phyloP scores from a whole-genome alignment of 2,113 vertebrate genomes.

The Dendrocopos noguchii region DNA sequence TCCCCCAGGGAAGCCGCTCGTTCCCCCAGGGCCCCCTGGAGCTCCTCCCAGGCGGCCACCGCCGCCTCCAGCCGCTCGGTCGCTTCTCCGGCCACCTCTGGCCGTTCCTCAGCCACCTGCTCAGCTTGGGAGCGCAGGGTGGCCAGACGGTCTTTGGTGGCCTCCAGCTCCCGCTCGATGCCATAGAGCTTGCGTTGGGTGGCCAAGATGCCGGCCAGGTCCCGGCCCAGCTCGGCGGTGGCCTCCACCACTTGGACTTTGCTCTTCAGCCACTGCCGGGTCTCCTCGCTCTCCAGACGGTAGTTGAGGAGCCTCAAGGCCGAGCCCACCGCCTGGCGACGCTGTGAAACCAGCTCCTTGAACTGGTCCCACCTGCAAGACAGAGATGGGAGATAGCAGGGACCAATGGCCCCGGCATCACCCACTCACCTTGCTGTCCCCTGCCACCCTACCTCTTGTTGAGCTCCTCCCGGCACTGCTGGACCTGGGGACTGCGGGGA shows the following conservation, averaged over 20 bases:
- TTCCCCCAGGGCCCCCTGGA: constrained; percentile 83
- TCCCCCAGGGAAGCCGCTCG: constrained; percentile 88
- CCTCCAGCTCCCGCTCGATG: constrained; percentile 88
- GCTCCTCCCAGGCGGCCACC: constrained; percentile 81
- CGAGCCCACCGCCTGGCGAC: constrained; percentile 83
- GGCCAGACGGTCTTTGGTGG: constrained; percentile 83
- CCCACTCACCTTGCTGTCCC: accelerated
- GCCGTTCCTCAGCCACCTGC: constrained; percentile 80
- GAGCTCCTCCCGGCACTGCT: constrained; percentile 84
- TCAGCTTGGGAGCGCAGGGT: constrained; percentile 82
- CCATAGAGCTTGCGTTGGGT: constrained; percentile 94
- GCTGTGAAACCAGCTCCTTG: constrained; percentile 83
- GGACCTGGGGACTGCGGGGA: constrained; percentile 87
- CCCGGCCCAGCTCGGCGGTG: constrained; percentile 87
- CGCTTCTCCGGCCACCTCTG: constrained; percentile 81
- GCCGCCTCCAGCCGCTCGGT: constrained; percentile 67
- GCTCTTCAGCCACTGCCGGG: constrained; percentile 87
- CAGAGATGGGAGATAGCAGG: accelerated
- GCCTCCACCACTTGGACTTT: constrained; percentile 90
- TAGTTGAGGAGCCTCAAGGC: constrained; percentile 91
- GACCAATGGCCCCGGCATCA: accelerated
- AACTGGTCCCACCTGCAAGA: constrained; percentile 88
- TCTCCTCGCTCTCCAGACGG: constrained; percentile 91
- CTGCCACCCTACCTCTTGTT: constrained; percentile 81
- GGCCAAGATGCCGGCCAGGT: constrained; percentile 89